Base-by-base conservation (phyloP, 2,888 invertebrate genomes). In the Prosapia bicincta region DNA sequence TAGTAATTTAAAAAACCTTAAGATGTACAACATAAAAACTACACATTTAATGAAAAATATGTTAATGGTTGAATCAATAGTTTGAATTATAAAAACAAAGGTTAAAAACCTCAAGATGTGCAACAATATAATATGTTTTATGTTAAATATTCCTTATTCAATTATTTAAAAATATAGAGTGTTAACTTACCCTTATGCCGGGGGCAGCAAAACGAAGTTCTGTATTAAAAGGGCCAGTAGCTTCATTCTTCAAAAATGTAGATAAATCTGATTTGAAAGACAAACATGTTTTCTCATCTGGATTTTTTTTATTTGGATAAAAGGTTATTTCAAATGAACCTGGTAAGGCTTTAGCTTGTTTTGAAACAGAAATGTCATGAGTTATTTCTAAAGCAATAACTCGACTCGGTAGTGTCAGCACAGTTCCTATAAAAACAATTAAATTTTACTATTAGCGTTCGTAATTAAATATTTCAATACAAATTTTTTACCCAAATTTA, bases 231-330 rank as follows among this genome's bases (percentile, higher is more conserved):
- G 54, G 54, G 1, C 88, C 83, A 3, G 86, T 85, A 54, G 88
- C 78, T 0, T 84, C 85, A 71, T 73, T 32, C 87, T 89, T 87
- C 0, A 85, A 81, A 0, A 69, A 73, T 25, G 72, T 85, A 3
- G 86, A 85, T 2, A 90, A 80, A 78, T 92, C 89, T 0, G 89
- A 85, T 66, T 84, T 83, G 75, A 89, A 87, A 20, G 86, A 85
- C 0, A 91, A 82, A 0, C 88, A 86, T 0, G 91, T 88, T 82
- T 91, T 93, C 79, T 91, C 89, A n/a, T 89, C 87, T 0, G 93
- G 92, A 73, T 88, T 88, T 81, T 89, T 89, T 83, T 93, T 92
- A 85, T 95, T 92, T 72, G 93, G 84, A 83, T 92, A 93, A 65
- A 93, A 85, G 9, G 86, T 86, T 5, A 90, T 81, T 72, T 93